phyloP scores from a whole-genome alignment of 2,888 invertebrate genomes.

The Drosophila antonietae region DNA sequence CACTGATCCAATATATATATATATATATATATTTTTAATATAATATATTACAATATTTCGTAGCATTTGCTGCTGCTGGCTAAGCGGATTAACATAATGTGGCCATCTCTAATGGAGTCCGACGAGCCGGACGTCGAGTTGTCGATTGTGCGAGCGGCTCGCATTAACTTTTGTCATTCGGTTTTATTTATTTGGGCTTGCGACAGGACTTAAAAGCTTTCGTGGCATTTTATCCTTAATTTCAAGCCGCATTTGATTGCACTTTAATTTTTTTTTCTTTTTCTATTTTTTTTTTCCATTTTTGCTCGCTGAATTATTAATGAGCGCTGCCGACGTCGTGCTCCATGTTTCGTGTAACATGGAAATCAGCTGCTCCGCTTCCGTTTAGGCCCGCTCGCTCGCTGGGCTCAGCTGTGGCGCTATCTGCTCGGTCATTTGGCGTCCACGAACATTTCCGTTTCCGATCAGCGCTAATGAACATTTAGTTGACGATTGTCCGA shows the following conservation, averaged over 20 bases:
- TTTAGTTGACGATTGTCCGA: slow-evolving; percentile 46
- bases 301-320: slow-evolving; percentile 60
- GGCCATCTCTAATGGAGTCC: slow-evolving; percentile 44
- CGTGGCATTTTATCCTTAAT: slow-evolving; percentile 57
- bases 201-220: slow-evolving; percentile 68
- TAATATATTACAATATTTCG: neutral
- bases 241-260: slow-evolving; percentile 65
- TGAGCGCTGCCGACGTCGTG: slow-evolving; percentile 40
- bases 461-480: slow-evolving; percentile 78
- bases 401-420: neutral
- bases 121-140: no score
- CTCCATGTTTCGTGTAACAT: slow-evolving; percentile 47
- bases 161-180: slow-evolving; percentile 59
- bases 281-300: slow-evolving; percentile 24
- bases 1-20: neutral
- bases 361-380: slow-evolving; percentile 51
- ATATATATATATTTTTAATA: neutral
- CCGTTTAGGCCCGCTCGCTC: slow-evolving; percentile 1
- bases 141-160: slow-evolving; percentile 22
- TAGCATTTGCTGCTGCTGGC: neutral
- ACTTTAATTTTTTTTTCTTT: slow-evolving; percentile 49
- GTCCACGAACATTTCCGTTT: slow-evolving; percentile 59
- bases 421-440: slow-evolving; percentile 44
- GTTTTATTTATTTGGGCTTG: slow-evolving; percentile 33
- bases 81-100: slow-evolving; percentile 14